Evolutionary conservation across 2,113 vertebrate genomes (phyloP).

Genomic region (Thryonomys swinderianus): DNA sequence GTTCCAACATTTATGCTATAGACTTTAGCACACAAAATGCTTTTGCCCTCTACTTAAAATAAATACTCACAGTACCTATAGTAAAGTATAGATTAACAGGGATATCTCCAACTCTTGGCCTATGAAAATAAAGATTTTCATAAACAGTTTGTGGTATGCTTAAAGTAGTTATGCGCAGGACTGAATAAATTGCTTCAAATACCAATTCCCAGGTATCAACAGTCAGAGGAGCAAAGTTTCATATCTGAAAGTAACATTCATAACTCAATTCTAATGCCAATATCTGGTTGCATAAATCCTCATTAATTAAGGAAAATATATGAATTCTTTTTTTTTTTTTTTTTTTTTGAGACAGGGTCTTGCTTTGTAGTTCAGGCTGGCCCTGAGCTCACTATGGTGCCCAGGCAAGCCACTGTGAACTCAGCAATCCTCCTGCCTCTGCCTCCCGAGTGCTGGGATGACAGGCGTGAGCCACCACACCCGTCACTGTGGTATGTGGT

Average conservation of each 20-base stretch:
- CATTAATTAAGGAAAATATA: slow-evolving; percentile 19
- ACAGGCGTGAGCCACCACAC: too few relatives aligned
- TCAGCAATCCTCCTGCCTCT: too few relatives aligned
- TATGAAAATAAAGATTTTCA: neutral
- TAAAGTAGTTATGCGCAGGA: too few relatives aligned
- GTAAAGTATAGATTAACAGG: neutral
- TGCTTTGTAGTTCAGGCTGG: too few relatives aligned
- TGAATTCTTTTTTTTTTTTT: too few relatives aligned
- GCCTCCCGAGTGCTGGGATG: too few relatives aligned
- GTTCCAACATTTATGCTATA: neutral
- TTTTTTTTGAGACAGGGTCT: too few relatives aligned
- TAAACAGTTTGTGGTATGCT: too few relatives aligned
- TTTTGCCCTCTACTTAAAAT: neutral
- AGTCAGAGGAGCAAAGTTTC: neutral
- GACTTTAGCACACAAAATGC: neutral
- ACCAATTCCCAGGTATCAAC: neutral
- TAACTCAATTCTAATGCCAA: neutral
- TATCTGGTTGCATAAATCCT: neutral
- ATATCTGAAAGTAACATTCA: neutral
- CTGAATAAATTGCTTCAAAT: neutral
- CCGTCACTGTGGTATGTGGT: too few relatives aligned
- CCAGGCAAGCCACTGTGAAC: too few relatives aligned
- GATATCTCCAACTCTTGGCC: neutral
- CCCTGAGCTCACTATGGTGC: too few relatives aligned
- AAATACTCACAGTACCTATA: neutral